These are phyloP conservation scores for Phrynocephalus forsythii DNA, from an alignment of 2,797 vertebrate genomes.

Conservation along the genomic window DNA sequence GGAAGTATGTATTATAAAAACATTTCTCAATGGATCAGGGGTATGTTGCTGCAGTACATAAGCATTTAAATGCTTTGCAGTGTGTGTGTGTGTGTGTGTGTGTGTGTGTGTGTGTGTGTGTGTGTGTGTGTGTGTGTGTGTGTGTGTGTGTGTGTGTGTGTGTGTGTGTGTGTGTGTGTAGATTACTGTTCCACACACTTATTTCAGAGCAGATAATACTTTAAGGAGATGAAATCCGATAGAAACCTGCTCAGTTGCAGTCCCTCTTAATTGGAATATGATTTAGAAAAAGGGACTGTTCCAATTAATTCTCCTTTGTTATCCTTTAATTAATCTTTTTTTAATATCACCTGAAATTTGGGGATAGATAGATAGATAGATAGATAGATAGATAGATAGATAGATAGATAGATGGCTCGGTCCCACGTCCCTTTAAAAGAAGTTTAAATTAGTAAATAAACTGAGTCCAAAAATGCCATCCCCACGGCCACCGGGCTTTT, in stretches of 20 bases:
- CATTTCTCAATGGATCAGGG: slow-evolving; percentile 54
- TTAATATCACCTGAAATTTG: background rate
- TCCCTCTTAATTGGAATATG: background rate
- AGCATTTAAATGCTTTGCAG: slow-evolving; percentile 49
- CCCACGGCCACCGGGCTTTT: no score
- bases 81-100: background rate
- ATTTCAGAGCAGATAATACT: no score
- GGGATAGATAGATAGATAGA: background rate
- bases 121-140: no score
- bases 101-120: background rate
- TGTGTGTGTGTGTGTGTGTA: no score
- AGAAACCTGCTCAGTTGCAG: no score
- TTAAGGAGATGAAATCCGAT: no score
- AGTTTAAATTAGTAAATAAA: no score
- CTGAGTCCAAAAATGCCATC: no score
- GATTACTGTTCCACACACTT: slow-evolving; percentile 40
- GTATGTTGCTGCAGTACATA: slow-evolving; percentile 48
- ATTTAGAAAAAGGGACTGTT: slow-evolving; percentile 31
- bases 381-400: no score
- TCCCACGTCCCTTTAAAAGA: no score
- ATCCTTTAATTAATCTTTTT: background rate
- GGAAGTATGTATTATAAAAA: slow-evolving; percentile 47
- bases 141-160: no score
- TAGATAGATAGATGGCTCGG: no score
- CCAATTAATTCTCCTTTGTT: background rate